phyloP scores from a whole-genome alignment of 2,113 vertebrate species.

The Channa maculata region DNA sequence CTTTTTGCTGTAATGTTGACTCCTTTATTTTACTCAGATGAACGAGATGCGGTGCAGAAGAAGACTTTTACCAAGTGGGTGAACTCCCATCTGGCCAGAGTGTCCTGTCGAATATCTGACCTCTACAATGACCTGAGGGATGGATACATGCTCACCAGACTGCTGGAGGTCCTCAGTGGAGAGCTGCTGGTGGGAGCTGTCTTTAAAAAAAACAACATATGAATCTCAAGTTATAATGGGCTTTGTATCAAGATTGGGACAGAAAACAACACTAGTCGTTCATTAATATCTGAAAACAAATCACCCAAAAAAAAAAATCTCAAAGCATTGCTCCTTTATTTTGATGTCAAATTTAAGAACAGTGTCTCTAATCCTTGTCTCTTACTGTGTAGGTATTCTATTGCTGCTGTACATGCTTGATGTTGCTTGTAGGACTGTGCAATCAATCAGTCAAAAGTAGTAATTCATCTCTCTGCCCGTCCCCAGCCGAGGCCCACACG shows the following conservation, averaged over 20 bases:
- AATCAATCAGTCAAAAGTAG: background rate
- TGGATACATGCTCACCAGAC: conserved; percentile 95
- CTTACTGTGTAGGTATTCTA: background rate
- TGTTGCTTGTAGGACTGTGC: too few species aligned
- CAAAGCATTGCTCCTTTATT: too few species aligned
- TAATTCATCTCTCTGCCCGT: background rate
- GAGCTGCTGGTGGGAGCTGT: conserved; percentile 85
- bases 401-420: too few species aligned
- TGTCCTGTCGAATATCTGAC: conserved; percentile 93
- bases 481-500: conserved; percentile 90
- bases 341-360: too few species aligned
- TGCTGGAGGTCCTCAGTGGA: conserved; percentile 93
- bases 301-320: too few species aligned
- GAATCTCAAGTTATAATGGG: background rate
- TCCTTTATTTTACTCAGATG: conserved; percentile 80
- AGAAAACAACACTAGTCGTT: too few species aligned
- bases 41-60: conserved; percentile 96
- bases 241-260: background rate
- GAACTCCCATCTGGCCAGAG: conserved; percentile 92
- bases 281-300: too few species aligned
- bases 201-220: conserved; percentile 37
- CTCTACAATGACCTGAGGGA: conserved; percentile 93
- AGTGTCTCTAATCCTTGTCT: too few species aligned
- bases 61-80: conserved; percentile 98
- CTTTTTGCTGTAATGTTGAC: background rate